Conservation (phyloP, 2,888 invertebrate genomes). For the Scaeva pyrastri region DNA sequence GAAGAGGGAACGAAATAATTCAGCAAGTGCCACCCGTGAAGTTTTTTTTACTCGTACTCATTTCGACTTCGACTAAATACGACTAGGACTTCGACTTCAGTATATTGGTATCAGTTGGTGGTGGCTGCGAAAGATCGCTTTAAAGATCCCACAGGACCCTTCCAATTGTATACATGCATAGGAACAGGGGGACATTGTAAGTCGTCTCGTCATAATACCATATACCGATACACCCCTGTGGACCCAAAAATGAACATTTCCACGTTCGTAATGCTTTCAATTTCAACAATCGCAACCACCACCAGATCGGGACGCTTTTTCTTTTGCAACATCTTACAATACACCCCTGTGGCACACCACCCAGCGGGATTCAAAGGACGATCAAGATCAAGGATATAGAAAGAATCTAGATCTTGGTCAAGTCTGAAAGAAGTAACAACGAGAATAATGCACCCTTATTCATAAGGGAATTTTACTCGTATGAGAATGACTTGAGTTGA, state of each 20-base stretch:
- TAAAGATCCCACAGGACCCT: conserved; percentile 43
- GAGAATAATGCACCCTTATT: conserved; percentile 37
- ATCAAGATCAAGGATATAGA: conserved; percentile 20
- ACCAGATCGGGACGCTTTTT: conserved; percentile 33
- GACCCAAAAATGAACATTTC: conserved; percentile 64
- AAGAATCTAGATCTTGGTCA: conserved; percentile 61
- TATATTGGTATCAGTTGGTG: conserved; percentile 23
- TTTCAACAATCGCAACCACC: conserved; percentile 5
- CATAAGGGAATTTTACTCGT: neutral
- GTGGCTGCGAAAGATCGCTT: conserved; percentile 58
- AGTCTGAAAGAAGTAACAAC: conserved; percentile 37
- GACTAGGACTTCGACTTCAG: neutral
- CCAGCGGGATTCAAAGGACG: conserved; percentile 60
- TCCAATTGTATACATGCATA: no score
- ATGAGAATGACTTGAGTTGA: neutral
- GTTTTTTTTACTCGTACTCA: conserved; percentile 36
- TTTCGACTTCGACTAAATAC: neutral
- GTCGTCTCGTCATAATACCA: neutral
- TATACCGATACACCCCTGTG: neutral
- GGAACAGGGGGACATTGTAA: no score
- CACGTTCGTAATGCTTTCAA: conserved; percentile 16
- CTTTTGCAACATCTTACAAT: conserved; percentile 46
- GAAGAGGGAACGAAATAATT: conserved; percentile 36
- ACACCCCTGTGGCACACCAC: conserved; percentile 68
- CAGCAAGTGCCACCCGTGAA: conserved; percentile 73